Evolutionary conservation across 2,797 vertebrate genomes (phyloP), one percentile per base, ranked within the genome.

Genomic region (Prunella strophiata): DNA sequence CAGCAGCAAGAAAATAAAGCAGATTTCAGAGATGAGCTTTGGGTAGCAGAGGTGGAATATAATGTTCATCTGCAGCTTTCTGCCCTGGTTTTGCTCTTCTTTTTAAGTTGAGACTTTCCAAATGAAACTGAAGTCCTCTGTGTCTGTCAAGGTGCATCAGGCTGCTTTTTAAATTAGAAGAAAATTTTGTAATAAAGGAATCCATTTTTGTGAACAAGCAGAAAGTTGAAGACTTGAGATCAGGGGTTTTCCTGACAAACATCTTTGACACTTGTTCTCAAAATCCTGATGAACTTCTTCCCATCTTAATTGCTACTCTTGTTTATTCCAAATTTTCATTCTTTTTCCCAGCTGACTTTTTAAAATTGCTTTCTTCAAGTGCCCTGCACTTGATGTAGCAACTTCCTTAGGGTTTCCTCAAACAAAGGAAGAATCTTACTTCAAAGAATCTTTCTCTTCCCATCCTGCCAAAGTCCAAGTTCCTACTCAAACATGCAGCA

Each of bases 21-120:
- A 0, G 26, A 32, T 74, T 75, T 86, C 23, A 57, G 76, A 45
- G 18, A 38, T 42, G 26, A 25, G 38, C 29, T 47, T 88, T 72
- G 59, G 14, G 70, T 50, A 59, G 38, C 32, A 63, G 59, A 59
- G 7, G 17, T 47, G 0, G 0, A 36, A 27, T 27, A 4, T 8
- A 34, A 15, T 18, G 12, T 45, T 90, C 36, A n/a, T 52, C 42
- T 79, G 21, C 32, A 47, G 40, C 58, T 63, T 66, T 84, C 48
- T 75, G 5, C 25, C 8, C 26, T 42, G 30, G 32, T 25, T 73
- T n/a, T 76, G 8, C 29, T 90, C 21, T 70, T 34, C 63, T 81
- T 72, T 75, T 26, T 76, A 50, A 48, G 52, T n/a, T 48, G n/a
- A 55, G 25, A 55, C 20, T 9, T 81, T 9, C 11, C 32, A 88